phyloP scores from a whole-genome alignment of 2,797 vertebrate genomes.

The Pogonophryne albipinna region DNA sequence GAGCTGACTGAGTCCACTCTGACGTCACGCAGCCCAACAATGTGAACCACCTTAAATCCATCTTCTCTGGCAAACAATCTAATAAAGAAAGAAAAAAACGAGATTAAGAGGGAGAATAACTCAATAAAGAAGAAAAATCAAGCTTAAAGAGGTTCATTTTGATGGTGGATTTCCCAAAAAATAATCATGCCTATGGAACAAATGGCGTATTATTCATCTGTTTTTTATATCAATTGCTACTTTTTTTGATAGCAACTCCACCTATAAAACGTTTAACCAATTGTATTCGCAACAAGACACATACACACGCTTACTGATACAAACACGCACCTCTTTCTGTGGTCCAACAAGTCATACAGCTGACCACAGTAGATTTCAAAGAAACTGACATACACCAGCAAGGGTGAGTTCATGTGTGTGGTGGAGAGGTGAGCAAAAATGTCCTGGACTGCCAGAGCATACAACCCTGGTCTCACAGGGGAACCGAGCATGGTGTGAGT shows the following conservation, averaged over 20 bases:
- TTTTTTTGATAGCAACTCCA: neutral
- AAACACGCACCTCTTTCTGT: conserved; percentile 88
- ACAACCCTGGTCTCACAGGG: conserved; percentile 87
- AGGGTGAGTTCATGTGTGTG: conserved; percentile 40
- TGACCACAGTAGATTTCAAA: conserved; percentile 97
- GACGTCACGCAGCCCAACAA: conserved; percentile 88
- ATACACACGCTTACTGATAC: conserved; percentile 57
- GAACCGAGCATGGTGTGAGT: conserved; percentile 95
- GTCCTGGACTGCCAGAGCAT: conserved; percentile 89
- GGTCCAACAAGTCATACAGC: conserved; percentile 92
- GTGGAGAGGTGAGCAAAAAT: conserved; percentile 88
- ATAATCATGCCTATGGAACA: neutral
- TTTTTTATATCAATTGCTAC: neutral
- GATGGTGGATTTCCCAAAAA: neutral
- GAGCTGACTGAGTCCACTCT: conserved; percentile 87
- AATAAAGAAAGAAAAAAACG: neutral
- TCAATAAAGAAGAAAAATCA: neutral
- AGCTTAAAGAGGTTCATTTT: neutral
- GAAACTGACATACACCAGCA: conserved; percentile 91
- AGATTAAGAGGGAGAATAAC: conserved; percentile 3
- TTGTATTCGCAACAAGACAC: conserved; percentile 2
- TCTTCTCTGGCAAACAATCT: conserved; percentile 94
- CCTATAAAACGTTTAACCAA: neutral
- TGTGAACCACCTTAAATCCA: conserved; percentile 89
- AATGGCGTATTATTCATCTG: neutral